A percentile compares a stretch with the other conserved stretches of the same genome.
phyloP scores from a whole-genome alignment of 1,140 invertebrate species.

The Caerostris extrusa region DNA sequence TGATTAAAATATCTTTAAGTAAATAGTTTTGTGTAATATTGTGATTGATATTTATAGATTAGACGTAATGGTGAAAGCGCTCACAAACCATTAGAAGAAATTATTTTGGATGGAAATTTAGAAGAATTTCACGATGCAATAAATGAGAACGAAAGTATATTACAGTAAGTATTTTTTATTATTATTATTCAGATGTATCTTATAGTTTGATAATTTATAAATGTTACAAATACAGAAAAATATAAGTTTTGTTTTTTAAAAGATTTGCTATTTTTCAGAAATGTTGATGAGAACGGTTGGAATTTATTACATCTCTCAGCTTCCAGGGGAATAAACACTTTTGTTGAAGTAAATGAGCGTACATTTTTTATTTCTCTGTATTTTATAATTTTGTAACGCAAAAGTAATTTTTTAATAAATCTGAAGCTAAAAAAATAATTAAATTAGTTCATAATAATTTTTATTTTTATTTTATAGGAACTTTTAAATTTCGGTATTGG shows the following conservation, averaged over 20 bases:
- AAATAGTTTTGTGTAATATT: too few relatives aligned
- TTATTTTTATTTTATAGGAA: not conserved
- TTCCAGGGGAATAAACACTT: constrained; percentile 15
- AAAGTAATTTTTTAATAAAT: not conserved
- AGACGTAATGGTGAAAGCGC: not conserved
- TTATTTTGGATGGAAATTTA: not conserved
- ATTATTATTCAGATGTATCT: not conserved
- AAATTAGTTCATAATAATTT: not conserved
- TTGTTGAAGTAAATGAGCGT: constrained; percentile 8
- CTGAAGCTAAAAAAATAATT: not conserved
- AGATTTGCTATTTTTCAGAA: not conserved
- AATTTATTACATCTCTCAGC: constrained; percentile 49
- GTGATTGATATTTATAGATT: not conserved
- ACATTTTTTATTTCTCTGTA: not conserved
- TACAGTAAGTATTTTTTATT: not conserved
- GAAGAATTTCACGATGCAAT: not conserved
- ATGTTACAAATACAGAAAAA: not conserved
- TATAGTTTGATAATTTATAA: not conserved
- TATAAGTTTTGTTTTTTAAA: not conserved
- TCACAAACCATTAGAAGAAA: not conserved
- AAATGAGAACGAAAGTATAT: not conserved
- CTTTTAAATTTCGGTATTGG: not conserved
- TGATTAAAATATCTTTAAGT: not conserved
- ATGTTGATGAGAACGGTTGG: constrained; percentile 31
- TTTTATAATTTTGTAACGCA: not conserved